A percentile compares a stretch with the other conserved stretches of the same genome.
Conservation (phyloP, 2,797 vertebrate species). For the Coilia nasus region DNA sequence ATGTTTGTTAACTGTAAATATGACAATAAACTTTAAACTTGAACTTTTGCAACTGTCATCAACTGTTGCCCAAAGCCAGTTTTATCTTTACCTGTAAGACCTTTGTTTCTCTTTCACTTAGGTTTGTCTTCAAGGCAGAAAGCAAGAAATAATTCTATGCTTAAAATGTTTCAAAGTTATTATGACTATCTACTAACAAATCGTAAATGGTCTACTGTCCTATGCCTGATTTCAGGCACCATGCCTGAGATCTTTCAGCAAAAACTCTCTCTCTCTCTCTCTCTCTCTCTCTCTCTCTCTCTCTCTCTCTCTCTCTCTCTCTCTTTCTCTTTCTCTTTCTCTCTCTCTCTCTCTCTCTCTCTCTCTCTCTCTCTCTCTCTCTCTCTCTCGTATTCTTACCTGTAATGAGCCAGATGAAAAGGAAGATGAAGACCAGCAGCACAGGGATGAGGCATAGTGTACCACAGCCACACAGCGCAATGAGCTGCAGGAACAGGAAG, state of each 20-base stretch:
- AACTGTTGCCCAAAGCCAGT: too few species aligned
- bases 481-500: not conserved
- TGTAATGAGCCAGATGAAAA: not conserved
- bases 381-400: constrained; percentile 1
- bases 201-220: too few species aligned
- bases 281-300: too few species aligned
- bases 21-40: not conserved
- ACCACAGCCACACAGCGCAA: not conserved
- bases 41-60: too few species aligned
- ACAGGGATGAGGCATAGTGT: not conserved
- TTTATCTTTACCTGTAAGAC: too few species aligned
- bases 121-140: not conserved
- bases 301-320: too few species aligned
- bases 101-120: not conserved
- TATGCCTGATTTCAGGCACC: too few species aligned
- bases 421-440: not conserved
- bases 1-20: not conserved
- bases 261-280: too few species aligned
- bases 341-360: not conserved
- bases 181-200: too few species aligned
- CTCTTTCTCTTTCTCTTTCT: not conserved
- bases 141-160: too few species aligned
- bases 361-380: not conserved
- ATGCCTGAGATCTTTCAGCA: too few species aligned
- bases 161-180: too few species aligned